Evolutionary conservation across 2,797 vertebrate species (phyloP).

Genomic region (Pipistrellus pipistrellus): DNA sequence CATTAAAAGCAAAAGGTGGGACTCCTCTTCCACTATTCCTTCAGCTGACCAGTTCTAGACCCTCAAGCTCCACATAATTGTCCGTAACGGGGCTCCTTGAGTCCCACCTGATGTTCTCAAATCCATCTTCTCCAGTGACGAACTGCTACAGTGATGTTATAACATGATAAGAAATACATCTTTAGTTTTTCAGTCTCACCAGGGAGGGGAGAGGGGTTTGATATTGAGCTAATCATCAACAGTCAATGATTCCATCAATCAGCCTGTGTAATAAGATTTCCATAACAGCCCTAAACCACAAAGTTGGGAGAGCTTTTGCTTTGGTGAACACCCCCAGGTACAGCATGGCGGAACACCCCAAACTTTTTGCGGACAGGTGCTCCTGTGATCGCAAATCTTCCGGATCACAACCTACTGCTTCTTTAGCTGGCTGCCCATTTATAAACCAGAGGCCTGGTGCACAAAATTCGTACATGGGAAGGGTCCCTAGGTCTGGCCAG

Average conservation of each 20-base stretch:
- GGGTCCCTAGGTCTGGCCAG: no score
- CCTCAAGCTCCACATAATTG: not conserved
- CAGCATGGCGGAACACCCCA: not conserved
- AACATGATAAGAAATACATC: not conserved
- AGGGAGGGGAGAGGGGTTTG: not conserved
- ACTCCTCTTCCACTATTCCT: not conserved
- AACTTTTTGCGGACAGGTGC: not conserved
- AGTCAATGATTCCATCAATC: not conserved
- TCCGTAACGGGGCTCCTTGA: not conserved
- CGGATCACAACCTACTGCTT: not conserved
- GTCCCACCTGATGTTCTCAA: not conserved
- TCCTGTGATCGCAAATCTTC: not conserved
- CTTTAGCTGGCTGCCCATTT: not conserved
- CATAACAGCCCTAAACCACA: not conserved
- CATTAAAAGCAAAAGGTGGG: no score
- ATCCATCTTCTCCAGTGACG: not conserved
- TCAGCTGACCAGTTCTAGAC: not conserved
- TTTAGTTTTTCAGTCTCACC: not conserved
- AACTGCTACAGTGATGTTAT: not conserved
- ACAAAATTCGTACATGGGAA: no score
- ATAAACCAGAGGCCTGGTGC: no score
- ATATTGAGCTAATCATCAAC: not conserved
- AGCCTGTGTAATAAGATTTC: not conserved
- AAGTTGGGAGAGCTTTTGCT: not conserved
- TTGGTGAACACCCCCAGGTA: not conserved